A percentile compares a stretch with the other conserved stretches of the same genome.
phyloP scores from a whole-genome alignment of 2,888 invertebrate species.

The Apamea monoglypha region DNA sequence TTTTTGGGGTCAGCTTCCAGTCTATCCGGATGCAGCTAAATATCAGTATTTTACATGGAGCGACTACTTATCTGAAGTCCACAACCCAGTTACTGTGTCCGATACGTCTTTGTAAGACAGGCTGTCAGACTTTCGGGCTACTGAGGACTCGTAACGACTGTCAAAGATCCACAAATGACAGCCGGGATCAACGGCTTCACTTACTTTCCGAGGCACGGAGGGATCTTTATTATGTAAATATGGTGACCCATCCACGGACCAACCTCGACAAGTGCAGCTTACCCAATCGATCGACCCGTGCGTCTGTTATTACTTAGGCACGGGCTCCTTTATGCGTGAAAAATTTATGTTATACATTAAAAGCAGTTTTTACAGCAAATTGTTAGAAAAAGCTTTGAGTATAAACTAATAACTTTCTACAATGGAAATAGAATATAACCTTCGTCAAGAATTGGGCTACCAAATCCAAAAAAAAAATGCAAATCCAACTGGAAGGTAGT shows the following conservation, averaged over 20 bases:
- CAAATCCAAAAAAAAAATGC: not conserved
- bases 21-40: not conserved
- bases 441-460: not conserved
- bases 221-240: not conserved
- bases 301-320: not conserved
- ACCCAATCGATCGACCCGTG: not conserved
- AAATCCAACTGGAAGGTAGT: no score
- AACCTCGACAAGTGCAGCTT: no score
- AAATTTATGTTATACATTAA: not conserved
- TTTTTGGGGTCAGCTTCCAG: not conserved
- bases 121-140: not conserved
- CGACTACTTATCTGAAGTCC: not conserved
- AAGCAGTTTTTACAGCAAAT: conserved; percentile 7
- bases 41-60: not conserved
- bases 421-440: not conserved
- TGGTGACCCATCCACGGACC: no score
- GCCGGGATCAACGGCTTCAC: not conserved
- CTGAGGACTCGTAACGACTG: not conserved
- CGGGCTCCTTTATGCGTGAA: not conserved
- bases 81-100: not conserved
- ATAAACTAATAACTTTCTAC: conserved; percentile 18
- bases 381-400: conserved; percentile 7
- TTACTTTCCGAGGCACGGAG: not conserved
- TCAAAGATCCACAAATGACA: not conserved
- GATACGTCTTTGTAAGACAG: not conserved